phyloP scores from a whole-genome alignment of 1,140 invertebrate species.

The Pseudomyrmex pallidus region DNA sequence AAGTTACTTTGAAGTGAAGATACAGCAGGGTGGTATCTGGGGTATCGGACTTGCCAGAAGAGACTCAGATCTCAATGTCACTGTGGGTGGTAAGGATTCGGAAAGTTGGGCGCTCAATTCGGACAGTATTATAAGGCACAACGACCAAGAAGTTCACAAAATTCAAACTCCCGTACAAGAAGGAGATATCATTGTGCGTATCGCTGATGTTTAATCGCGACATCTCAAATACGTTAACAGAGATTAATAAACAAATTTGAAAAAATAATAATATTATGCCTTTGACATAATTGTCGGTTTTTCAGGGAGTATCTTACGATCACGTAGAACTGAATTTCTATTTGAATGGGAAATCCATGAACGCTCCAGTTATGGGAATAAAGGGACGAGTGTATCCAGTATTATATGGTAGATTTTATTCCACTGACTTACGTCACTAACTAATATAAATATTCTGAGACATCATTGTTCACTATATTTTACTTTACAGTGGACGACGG shows the following conservation, averaged over 20 bases:
- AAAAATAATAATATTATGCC: constrained; percentile 53
- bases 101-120: constrained; percentile 97
- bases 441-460: neutral
- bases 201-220: neutral
- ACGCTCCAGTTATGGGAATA: constrained; percentile 94
- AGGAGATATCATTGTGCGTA: constrained; percentile 95
- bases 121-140: constrained; percentile 94
- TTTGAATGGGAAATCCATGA: constrained; percentile 95
- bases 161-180: constrained; percentile 91
- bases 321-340: constrained; percentile 99
- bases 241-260: neutral
- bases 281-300: constrained; percentile 59
- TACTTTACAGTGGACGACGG: constrained; percentile 96
- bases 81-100: constrained; percentile 92
- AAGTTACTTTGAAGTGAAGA: constrained; percentile 99
- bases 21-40: constrained; percentile 98
- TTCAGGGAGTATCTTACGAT: constrained; percentile 96
- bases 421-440: neutral
- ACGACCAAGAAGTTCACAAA: constrained; percentile 92
- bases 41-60: constrained; percentile 96
- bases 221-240: constrained; percentile 6
- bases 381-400: constrained; percentile 96
- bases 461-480: constrained; percentile 18
- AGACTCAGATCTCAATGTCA: constrained; percentile 93
- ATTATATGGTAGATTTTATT: constrained; percentile 92